A percentile compares a stretch with the other conserved stretches of the same genome.
Conservation (phyloP, 2,113 vertebrate genomes). For the Actenoides lindsayi region DNA sequence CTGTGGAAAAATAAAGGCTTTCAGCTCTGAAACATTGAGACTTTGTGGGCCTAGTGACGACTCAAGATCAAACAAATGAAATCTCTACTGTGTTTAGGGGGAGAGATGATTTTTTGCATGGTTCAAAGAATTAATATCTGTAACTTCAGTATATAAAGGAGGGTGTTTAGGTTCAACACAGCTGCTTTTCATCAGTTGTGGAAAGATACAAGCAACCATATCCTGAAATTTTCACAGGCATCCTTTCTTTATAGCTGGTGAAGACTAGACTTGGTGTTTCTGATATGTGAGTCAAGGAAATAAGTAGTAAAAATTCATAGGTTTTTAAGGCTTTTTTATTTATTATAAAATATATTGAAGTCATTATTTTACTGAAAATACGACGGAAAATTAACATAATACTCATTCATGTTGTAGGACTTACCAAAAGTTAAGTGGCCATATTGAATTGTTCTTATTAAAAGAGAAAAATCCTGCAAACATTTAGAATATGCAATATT, state of each 20-base stretch:
- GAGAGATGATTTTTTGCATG: background rate
- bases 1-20: background rate
- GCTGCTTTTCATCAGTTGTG: slow-evolving; percentile 24
- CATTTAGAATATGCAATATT: background rate
- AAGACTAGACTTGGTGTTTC: background rate
- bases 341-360: slow-evolving; percentile 44
- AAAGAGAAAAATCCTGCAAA: background rate
- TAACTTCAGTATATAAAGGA: slow-evolving; percentile 10
- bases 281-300: background rate
- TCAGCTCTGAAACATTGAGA: background rate
- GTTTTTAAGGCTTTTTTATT: slow-evolving; percentile 9
- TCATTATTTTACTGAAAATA: slow-evolving; percentile 6
- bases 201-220: background rate
- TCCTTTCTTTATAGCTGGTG: background rate
- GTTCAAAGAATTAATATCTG: slow-evolving; percentile 10
- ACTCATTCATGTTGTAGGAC: background rate
- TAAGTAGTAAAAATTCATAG: background rate
- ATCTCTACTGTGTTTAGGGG: background rate
- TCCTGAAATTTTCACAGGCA: background rate
- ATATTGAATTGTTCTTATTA: background rate
- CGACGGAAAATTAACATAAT: background rate
- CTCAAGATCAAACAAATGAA: slow-evolving; percentile 7
- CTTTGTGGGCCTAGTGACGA: background rate
- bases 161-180: background rate
- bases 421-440: background rate